Base-by-base conservation (phyloP, 2,888 invertebrate species). In the Drosophila planitibia region DNA sequence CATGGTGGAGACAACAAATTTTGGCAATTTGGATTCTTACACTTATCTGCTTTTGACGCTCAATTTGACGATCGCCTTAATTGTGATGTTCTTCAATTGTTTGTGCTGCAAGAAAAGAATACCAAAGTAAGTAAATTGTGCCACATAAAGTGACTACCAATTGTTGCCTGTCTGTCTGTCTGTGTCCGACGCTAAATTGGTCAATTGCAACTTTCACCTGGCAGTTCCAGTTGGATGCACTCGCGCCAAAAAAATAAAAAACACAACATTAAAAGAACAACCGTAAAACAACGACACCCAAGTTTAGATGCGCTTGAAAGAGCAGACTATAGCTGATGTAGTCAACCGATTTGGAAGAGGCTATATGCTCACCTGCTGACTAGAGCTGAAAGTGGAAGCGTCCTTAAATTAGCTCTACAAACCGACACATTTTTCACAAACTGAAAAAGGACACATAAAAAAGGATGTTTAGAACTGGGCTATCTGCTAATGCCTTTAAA, bases 31-130 rank as follows among this genome's bases (percentile, higher is more conserved):
- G 73, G 83, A 83, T 65, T 81, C 84, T 63, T 85, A 85, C 73
- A 85, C 89, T 41, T 85, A 85, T 68, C 76, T 93, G 47, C 89
- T 93, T 75, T 87, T 93, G 85, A 92, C 93, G 61, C 82, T 92
- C 53, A 92, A 92, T 88, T 74, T 93, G 65, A 91, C 92, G 54
- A 64, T 93, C 58, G 88, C 93, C 39, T 92, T 95, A 57, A 93
- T 95, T 66, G 94, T 94, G 70, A 94, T 94, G 89, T 94, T 96
- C 79, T 95, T 95, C 74, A 95, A 95, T 82, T 97, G 96, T 93
- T 95, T 96, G 80, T 96, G 96, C 92, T 96, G 96, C 93, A 95
- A 96, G 89, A 96, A 96, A 89, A 95, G 95, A 86, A 95, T 96
- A 90, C 96, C 96, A 91, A 97, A 96, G 96, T 96, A 94, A 95